Evolutionary conservation across 2,113 vertebrate genomes (phyloP), one percentile per base, ranked within the genome.

Genomic region (Pica pica): DNA sequence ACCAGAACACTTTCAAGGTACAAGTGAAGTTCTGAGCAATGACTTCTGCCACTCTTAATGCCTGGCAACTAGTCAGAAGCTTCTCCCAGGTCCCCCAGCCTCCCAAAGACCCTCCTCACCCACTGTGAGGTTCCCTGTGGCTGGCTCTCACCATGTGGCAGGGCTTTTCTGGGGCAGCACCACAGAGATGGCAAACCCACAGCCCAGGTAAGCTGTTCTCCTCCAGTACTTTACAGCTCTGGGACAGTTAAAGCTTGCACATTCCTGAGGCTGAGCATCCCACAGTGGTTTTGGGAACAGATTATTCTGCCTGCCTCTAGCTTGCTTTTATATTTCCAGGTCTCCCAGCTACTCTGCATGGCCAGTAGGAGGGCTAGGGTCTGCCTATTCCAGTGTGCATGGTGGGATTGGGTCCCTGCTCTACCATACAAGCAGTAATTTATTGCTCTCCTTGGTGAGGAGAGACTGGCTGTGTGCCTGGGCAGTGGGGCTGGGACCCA

Each of bases 101-200:
- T 69, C 30, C 31, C 49, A 75, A 59, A 61, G 19, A 28, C 59
- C 18, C 47, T 50, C 28, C 23, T 63, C 19, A 28, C 12, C n/a
- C 33, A 11, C 27, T 22, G 31, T 39, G 41, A 64, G 53, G n/a
- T 63, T 63, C 65, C 55, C 78, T 76, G 37, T 3, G 17, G 37
- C 49, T 11, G 9, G 37, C 39, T 93, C 33, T 87, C 37, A 17
- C n/a, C 3, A 0, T 1, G 0, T 8, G 12, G 35, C 52, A 68
- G 53, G 26, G 16, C 30, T 80, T 75, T 65, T 20, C 39, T 88
- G 30, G 8, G 27, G 9, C 50, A 84, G 65, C 47, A 27, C 21
- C 13, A 3, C 0, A 1, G 56, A 55, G 53, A 35, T 37, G 47
- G 26, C 0, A 1, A 79, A 13, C 33, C 20, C 39, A 33, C 4